Conservation (phyloP, 1,140 invertebrate species). For the Cylas formicarius region DNA sequence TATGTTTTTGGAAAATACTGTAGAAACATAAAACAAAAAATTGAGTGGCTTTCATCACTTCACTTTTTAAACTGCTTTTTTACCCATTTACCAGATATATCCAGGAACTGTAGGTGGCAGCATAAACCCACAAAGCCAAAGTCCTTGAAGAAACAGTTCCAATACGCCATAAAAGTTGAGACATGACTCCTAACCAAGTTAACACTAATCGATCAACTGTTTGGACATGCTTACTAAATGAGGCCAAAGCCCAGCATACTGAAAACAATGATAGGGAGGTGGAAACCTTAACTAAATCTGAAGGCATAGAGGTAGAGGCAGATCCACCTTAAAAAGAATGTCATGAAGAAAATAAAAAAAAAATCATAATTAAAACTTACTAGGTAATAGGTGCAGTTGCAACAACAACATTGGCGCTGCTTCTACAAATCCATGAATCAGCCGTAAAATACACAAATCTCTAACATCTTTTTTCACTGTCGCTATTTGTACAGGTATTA, state of each 20-base stretch:
- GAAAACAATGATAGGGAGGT: constrained; percentile 73
- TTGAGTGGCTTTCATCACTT: too few relatives aligned
- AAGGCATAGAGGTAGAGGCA: too few relatives aligned
- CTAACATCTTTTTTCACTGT: constrained; percentile 78
- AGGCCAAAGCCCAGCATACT: constrained; percentile 84
- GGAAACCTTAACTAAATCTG: constrained; percentile 74
- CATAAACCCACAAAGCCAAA: constrained; percentile 76
- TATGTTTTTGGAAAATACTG: too few relatives aligned
- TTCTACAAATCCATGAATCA: constrained; percentile 82
- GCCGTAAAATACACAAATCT: constrained; percentile 62
- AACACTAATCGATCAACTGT: constrained; percentile 78
- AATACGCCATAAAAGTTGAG: constrained; percentile 72
- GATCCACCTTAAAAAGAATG: too few relatives aligned
- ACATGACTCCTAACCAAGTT: constrained; percentile 84
- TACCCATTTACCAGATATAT: constrained; percentile 66
- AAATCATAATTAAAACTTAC: too few relatives aligned
- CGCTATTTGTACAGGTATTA: constrained; percentile 76
- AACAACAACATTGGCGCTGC: constrained; percentile 80
- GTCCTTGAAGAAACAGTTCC: constrained; percentile 81
- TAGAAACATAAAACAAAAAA: too few relatives aligned
- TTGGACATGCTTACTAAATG: constrained; percentile 80
- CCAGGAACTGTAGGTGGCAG: constrained; percentile 76
- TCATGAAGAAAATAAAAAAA: too few relatives aligned
- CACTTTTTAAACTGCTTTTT: too few relatives aligned
- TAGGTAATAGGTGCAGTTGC: constrained; percentile 70